Evolutionary conservation across 1,140 invertebrate genomes (phyloP).

Genomic region (Asbolus verrucosus): DNA sequence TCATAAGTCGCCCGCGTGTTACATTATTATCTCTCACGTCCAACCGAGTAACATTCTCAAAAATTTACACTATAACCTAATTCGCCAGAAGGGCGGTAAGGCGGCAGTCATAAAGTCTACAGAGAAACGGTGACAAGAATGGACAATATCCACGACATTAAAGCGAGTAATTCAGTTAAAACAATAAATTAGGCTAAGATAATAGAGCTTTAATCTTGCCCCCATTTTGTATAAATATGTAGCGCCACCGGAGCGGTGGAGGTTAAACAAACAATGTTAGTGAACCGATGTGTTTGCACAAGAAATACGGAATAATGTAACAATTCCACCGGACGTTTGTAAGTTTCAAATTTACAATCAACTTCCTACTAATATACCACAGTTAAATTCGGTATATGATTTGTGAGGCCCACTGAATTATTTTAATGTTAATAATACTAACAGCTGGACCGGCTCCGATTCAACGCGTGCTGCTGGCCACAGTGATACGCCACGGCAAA

Average conservation of each 20-base stretch:
- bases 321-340: conserved; percentile 34
- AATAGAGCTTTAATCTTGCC: conserved; percentile 34
- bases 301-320: conserved; percentile 38
- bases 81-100: too few relatives aligned
- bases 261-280: conserved; percentile 31
- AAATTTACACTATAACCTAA: too few relatives aligned
- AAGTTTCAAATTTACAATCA: conserved; percentile 37
- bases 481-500: conserved; percentile 11
- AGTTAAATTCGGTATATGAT: conserved; percentile 22
- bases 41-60: too few relatives aligned
- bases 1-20: too few relatives aligned
- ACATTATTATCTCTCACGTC: too few relatives aligned
- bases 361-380: conserved; percentile 17
- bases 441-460: conserved; percentile 26
- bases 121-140: neutral
- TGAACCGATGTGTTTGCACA: conserved; percentile 37
- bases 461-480: neutral
- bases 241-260: conserved; percentile 9
- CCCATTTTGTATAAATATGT: conserved; percentile 29
- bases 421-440: conserved; percentile 31
- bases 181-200: conserved; percentile 22
- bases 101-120: too few relatives aligned
- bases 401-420: conserved; percentile 34
- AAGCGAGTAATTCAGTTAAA: conserved; percentile 9
- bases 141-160: neutral